Conservation (phyloP, 2,113 vertebrate genomes). For the Maccullochella peelii region DNA sequence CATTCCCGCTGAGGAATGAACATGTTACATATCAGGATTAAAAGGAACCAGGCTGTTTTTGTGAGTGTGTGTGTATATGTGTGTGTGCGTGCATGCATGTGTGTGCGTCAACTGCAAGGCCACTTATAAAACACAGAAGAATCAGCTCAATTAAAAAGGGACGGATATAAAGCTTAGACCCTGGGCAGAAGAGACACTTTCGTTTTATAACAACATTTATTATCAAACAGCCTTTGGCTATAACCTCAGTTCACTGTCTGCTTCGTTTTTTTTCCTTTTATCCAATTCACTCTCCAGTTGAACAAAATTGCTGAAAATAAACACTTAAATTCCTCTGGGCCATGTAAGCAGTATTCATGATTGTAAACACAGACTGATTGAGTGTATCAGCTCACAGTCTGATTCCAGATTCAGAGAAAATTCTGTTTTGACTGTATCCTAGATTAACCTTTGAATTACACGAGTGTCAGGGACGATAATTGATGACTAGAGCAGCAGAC, state of each 20-base stretch:
- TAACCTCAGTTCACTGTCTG: background rate
- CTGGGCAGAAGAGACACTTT: slow-evolving; percentile 41
- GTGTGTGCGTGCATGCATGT: no score
- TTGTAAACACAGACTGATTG: slow-evolving; percentile 39
- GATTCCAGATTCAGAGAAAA: slow-evolving; percentile 18
- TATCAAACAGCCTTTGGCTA: slow-evolving; percentile 35
- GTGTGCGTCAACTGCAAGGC: slow-evolving; percentile 32
- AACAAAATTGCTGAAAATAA: slow-evolving; percentile 23
- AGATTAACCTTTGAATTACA: slow-evolving; percentile 18
- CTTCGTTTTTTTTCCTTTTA: background rate
- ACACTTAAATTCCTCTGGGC: background rate
- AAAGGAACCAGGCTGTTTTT: slow-evolving; percentile 9
- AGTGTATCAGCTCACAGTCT: background rate
- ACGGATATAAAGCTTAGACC: slow-evolving; percentile 45
- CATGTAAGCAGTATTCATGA: slow-evolving; percentile 1
- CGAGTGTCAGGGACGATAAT: background rate
- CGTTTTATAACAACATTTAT: slow-evolving; percentile 40
- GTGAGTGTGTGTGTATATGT: no score
- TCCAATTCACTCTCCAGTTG: slow-evolving; percentile 29
- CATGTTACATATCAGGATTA: slow-evolving; percentile 54
- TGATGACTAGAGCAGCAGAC: slow-evolving; percentile 15
- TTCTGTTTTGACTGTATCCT: background rate
- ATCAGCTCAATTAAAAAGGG: slow-evolving; percentile 27
- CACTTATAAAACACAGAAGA: slow-evolving; percentile 53
- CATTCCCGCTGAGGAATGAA: slow-evolving; percentile 41